Base-by-base conservation (phyloP, 1,140 invertebrate genomes). In the Harpegnathos saltator region DNA sequence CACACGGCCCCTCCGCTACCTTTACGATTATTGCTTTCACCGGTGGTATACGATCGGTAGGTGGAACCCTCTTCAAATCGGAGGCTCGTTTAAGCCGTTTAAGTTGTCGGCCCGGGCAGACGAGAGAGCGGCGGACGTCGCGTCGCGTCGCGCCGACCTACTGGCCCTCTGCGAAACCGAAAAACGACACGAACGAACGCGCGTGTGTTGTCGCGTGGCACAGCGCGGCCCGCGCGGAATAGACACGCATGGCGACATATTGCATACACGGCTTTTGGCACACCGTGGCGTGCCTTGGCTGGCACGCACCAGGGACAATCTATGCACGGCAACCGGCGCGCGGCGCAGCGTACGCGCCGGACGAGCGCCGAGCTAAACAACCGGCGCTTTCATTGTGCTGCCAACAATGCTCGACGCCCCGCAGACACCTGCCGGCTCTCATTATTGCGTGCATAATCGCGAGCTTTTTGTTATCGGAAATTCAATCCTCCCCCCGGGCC, bases 401-500 rank as follows among this genome's bases (percentile, higher is more conserved):
- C 77, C 81, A 87, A 88, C 80, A 87, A 89, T 90, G 82, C 80
- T 44, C 87, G 69, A 63, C 69, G 81, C 81, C 88, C 66, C 68
- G 74, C 85, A 87, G 89, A 91, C 92, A 93, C 92, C 93, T 93
- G 92, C 89, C 89, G 88, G 86, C 84, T 83, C 84, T 92, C 85
- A 92, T 93, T 93, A 92, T 90, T 87, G 68, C 86, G 69, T 86
- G 83, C 83, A 92, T 92, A 93, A 92, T 93, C 91, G 83, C 84
- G 72, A 91, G 87, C 89, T 91, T 92, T 91, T 92, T 92, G 91
- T 91, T 92, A 92, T 91, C 83, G 90, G 86, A 89, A 91, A 88
- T 85, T 44, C 78, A 85, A n/a, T n/a, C 66, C 87, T 80, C 56
- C 66, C 68, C 61, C 59, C 69, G 15, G 17, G 22, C 63, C 29